Percentiles rank a stretch among this genome's conserved stretches.
These are phyloP conservation scores for Anagyrus pseudococci DNA, from an alignment of 2,888 invertebrate species.

Conservation along the genomic window DNA sequence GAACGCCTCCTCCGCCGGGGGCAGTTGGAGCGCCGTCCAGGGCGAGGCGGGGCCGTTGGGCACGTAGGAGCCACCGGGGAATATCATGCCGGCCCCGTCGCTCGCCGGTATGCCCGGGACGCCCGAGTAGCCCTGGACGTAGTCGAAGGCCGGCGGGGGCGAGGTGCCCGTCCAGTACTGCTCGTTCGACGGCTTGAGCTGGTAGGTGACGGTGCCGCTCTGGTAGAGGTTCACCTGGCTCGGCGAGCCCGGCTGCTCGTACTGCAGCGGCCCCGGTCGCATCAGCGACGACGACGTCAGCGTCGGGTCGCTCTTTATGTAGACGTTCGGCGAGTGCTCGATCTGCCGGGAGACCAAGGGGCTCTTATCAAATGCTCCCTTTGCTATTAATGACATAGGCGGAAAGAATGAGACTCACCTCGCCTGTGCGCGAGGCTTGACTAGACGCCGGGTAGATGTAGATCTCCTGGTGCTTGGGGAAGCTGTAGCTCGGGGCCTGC, in stretches of 20 bases:
- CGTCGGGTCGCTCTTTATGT: slow-evolving; percentile 74
- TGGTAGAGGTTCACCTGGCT: slow-evolving; percentile 70
- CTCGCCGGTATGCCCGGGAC: slow-evolving; percentile 58
- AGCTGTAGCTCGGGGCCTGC: slow-evolving; percentile 50
- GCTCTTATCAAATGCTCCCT: neutral
- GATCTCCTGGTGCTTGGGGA: slow-evolving; percentile 53
- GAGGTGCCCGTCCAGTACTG: slow-evolving; percentile 46
- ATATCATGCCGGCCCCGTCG: slow-evolving; percentile 50
- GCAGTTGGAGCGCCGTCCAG: slow-evolving; percentile 62
- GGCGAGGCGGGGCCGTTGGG: slow-evolving; percentile 64
- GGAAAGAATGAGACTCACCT: slow-evolving; percentile 46
- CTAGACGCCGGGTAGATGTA: slow-evolving; percentile 50
- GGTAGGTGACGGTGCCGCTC: slow-evolving; percentile 63
- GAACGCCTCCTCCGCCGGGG: slow-evolving; percentile 60
- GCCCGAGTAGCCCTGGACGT: slow-evolving; percentile 45
- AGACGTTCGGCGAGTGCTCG: slow-evolving; percentile 64
- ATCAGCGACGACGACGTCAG: slow-evolving; percentile 70
- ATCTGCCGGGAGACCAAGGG: slow-evolving; percentile 46
- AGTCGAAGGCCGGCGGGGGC: slow-evolving; percentile 36
- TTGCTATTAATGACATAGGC: neutral
- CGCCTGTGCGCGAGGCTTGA: slow-evolving; percentile 48
- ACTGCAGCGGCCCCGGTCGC: slow-evolving; percentile 64
- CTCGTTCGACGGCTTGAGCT: slow-evolving; percentile 62
- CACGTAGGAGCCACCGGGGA: slow-evolving; percentile 49
- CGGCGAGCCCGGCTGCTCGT: slow-evolving; percentile 68